Percentiles rank a stretch among this genome's conserved stretches.
These are phyloP conservation scores for Drosophila cardini DNA, from an alignment of 1,140 invertebrate genomes.

Conservation along the genomic window DNA sequence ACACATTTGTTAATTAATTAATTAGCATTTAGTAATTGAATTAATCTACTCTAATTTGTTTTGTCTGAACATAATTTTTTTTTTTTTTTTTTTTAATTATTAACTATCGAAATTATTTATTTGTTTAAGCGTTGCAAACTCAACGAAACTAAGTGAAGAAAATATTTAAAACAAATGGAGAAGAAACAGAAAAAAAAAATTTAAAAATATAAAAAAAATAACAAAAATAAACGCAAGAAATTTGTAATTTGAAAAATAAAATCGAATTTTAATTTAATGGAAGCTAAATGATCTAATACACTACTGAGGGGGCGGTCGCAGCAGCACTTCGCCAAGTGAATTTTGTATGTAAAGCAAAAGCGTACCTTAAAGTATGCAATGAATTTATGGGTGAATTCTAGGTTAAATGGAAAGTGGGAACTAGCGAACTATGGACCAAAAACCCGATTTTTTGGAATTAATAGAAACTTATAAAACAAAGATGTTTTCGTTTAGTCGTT, in stretches of 20 bases:
- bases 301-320: neutral
- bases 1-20: constrained; percentile 61
- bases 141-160: constrained; percentile 10
- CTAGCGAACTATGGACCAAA: too few species aligned
- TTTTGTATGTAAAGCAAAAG: too few species aligned
- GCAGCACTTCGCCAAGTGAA: too few species aligned
- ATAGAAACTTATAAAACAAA: too few species aligned
- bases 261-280: constrained; percentile 7
- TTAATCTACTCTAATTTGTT: constrained; percentile 39
- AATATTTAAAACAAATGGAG: constrained; percentile 16
- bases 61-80: constrained; percentile 24
- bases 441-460: too few species aligned
- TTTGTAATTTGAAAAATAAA: constrained; percentile 14
- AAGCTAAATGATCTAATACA: neutral
- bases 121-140: constrained; percentile 43
- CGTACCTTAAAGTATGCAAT: too few species aligned
- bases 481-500: too few species aligned
- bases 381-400: too few species aligned
- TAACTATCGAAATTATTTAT: constrained; percentile 72
- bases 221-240: constrained; percentile 31
- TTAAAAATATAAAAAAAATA: constrained; percentile 22
- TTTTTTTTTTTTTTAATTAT: constrained; percentile 59
- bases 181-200: constrained; percentile 25
- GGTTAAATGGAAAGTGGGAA: too few species aligned
- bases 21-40: constrained; percentile 60